A percentile compares a stretch with the other conserved stretches of the same genome.
Conservation (phyloP, 1,140 invertebrate genomes). For the Apis mellifera region DNA sequence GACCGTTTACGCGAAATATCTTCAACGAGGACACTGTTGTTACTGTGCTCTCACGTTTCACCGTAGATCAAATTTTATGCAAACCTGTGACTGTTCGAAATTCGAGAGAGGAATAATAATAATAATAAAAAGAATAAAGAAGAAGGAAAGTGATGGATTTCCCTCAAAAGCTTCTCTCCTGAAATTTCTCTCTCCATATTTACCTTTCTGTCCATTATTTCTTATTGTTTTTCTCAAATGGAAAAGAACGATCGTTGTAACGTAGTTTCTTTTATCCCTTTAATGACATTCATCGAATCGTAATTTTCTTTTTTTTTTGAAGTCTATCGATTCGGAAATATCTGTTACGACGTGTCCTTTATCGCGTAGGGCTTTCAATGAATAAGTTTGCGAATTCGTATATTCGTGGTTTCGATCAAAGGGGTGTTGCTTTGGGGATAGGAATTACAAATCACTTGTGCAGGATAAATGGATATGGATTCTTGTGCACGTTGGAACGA, state of each 20-base stretch:
- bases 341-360: not conserved
- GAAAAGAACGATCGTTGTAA: too few species aligned
- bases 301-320: not conserved
- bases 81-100: not conserved
- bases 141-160: too few species aligned
- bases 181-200: too few species aligned
- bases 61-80: not conserved
- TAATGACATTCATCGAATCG: not conserved
- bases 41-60: not conserved
- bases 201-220: too few species aligned
- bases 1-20: slow-evolving; percentile 6
- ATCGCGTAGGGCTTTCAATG: not conserved
- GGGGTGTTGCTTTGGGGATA: not conserved
- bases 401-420: not conserved
- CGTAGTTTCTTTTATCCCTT: not conserved
- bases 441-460: too few species aligned
- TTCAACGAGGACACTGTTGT: not conserved
- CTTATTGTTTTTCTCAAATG: too few species aligned
- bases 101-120: too few species aligned
- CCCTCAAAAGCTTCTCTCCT: too few species aligned
- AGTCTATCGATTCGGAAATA: not conserved
- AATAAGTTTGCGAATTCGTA: slow-evolving; percentile 4
- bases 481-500: too few species aligned
- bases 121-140: too few species aligned
- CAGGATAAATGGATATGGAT: too few species aligned